Conservation (phyloP, 2,797 vertebrate species). For the Macropodus opercularis region DNA sequence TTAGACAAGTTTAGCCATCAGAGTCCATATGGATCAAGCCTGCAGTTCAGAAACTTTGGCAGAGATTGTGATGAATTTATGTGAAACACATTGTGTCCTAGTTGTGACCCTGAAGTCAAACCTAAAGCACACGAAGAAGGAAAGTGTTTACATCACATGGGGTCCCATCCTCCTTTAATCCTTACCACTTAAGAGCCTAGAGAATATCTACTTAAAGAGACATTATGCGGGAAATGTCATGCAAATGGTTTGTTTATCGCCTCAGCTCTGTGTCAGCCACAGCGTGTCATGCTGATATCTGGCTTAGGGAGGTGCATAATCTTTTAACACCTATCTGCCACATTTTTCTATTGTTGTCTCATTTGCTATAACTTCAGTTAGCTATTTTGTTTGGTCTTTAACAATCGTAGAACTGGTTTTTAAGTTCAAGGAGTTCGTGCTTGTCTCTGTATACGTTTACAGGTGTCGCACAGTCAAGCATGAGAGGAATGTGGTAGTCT, state of each 20-base stretch:
- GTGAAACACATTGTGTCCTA: constrained; percentile 2
- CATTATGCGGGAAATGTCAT: constrained; percentile 68
- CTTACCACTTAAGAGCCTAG: constrained; percentile 59
- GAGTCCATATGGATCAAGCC: constrained; percentile 21
- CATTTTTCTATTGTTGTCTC: constrained; percentile 71
- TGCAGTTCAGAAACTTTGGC: constrained; percentile 28
- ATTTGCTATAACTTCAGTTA: constrained; percentile 29
- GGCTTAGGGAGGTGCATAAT: constrained; percentile 72
- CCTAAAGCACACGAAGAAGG: constrained; percentile 17
- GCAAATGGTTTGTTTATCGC: constrained; percentile 71
- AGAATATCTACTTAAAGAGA: constrained; percentile 60
- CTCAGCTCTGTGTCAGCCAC: constrained; percentile 52
- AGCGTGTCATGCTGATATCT: constrained; percentile 58
- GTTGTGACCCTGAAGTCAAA: constrained; percentile 36
- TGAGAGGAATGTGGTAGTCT: background rate
- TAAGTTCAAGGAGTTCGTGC: background rate
- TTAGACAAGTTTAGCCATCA: constrained; percentile 20
- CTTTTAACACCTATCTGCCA: constrained; percentile 75
- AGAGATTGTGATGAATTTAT: constrained; percentile 26
- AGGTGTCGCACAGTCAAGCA: background rate
- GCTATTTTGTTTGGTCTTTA: constrained; percentile 10
- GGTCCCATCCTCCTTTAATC: constrained; percentile 57
- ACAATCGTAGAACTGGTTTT: constrained; percentile 15
- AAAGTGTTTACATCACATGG: constrained; percentile 32
- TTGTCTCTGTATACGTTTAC: constrained; percentile 6